Evolutionary conservation across 2,888 invertebrate species (phyloP), one percentile per base, ranked within the genome.

Genomic region (Catocala fraxini): DNA sequence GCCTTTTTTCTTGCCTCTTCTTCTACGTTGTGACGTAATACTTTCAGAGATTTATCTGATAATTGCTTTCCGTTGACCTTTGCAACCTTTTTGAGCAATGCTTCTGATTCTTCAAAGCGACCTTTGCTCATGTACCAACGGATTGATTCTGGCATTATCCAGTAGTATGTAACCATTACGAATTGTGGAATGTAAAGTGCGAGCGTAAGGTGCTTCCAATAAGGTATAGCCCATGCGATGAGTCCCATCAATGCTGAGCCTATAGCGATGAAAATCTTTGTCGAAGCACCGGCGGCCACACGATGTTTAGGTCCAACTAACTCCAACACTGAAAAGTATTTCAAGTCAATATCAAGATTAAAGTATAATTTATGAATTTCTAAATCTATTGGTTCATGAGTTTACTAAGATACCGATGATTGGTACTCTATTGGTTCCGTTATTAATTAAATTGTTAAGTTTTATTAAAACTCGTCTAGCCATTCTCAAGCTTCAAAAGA

Each of bases 111-210:
- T 12, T 96, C 95, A 65, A 95, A 95, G 60, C 95, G 94, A 0
- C 96, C 96, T 79, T 96, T 96, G 58, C 96, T 96, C 73, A 97
- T 89, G 55, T 97, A 95, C 98, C 98, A 98, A 65, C 97, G 95
- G 1, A 97, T 94, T 10, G 97, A 97, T 87, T 97, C 97, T 0
- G 96, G 95, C 65, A 96, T 89, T 9, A 96, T 78, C 96, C 96
- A 96, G 71, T 96, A 95, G 79, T 96, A 96, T 4, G 94, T 84
- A 10, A 97, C 80, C 42, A 96, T 95, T 0, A 97, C 79, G 5
- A 97, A 84, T 25, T 96, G 95, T 0, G 97, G 97, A 0, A 95
- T 87, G 81, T 97, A 97, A 11, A 97, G 89, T 0, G 96, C 91
- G 25, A 96, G 92, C 7, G 97, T 95, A 9, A 96, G 88, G 25